Base-by-base conservation (phyloP, 2,113 vertebrate species). In the Otocyon megalotis region DNA sequence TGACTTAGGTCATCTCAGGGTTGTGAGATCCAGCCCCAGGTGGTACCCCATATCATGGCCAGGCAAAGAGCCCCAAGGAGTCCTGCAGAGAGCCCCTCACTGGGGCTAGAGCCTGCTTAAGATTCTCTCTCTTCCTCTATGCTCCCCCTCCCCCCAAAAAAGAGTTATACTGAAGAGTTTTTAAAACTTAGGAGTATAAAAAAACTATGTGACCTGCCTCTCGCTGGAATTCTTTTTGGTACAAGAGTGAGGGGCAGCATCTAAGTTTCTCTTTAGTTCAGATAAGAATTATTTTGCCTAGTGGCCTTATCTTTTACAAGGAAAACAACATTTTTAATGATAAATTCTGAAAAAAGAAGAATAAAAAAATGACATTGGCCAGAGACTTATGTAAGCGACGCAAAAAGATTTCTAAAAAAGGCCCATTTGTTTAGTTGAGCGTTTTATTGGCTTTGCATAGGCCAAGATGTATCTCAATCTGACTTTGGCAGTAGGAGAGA, bases 211-310 rank as follows among this genome's bases (percentile, higher is more conserved):
- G 53, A 16, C 24, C 11, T 58, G 13, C 35, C 74, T 20, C 11
- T 93, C n/a, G 74, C 0, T 76, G 22, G 58, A 91, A 93, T 71
- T 84, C 54, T 58, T 92, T 92, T 50, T 84, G 92, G 71, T 88
- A 91, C 53, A 91, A 84, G 32, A 13, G 2, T 77, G 20, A 83
- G 16, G 12, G 26, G 13, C 1, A 60, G 22, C 86, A 30, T 69
- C 74, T 92, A 94, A 83, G 35, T 88, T 94, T 94, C 86, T 56
- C 92, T 94, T 65, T 60, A 80, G 65, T 37, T 65, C 28, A 56
- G 37, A 65, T 20, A 37, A 88, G 19, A 62, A 77, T 83, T 48
- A 77, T 88, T 96, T 91, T 83, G 54, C 81, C 53, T 84, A 56
- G 62, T 30, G 10, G 28, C 3, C 53, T 37, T 50, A 72, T 96